These are phyloP conservation scores for Himalopsyche anomala DNA, from an alignment of 2,888 invertebrate species.

Conservation along the genomic window DNA sequence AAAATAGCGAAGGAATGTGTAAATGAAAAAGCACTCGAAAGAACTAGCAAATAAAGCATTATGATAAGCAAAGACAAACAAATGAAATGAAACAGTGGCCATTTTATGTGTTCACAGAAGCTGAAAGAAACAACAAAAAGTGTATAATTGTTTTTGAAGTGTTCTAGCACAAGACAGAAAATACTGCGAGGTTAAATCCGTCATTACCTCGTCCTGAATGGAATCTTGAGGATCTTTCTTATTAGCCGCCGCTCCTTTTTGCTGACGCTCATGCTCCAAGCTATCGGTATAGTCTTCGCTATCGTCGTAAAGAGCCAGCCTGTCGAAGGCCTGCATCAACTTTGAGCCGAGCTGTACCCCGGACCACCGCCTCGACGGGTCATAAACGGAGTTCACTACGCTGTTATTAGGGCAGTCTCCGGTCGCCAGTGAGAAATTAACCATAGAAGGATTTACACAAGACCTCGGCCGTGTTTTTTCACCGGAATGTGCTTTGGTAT, in stretches of 20 bases:
- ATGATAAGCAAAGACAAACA: background rate
- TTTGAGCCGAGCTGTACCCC: slow-evolving; percentile 83
- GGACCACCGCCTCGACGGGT: slow-evolving; percentile 82
- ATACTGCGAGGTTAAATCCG: slow-evolving; percentile 38
- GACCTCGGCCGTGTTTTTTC: slow-evolving; percentile 82
- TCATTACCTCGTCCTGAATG: slow-evolving; percentile 63
- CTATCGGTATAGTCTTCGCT: slow-evolving; percentile 87
- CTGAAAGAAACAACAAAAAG: slow-evolving; percentile 38
- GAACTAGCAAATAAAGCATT: slow-evolving; percentile 24
- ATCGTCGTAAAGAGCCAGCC: slow-evolving; percentile 80
- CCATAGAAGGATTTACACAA: slow-evolving; percentile 79
- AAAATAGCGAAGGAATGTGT: background rate
- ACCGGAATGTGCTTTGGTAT: slow-evolving; percentile 71
- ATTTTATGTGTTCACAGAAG: background rate
- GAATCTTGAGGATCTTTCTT: slow-evolving; percentile 66
- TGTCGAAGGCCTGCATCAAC: slow-evolving; percentile 84
- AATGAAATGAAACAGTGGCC: slow-evolving; percentile 3
- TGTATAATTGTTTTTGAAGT: slow-evolving; percentile 13
- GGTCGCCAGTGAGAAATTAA: slow-evolving; percentile 69
- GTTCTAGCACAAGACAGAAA: slow-evolving; percentile 33
- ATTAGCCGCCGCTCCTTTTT: slow-evolving; percentile 61
- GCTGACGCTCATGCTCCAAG: slow-evolving; percentile 77
- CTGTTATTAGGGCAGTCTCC: slow-evolving; percentile 76
- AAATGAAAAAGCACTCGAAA: background rate
- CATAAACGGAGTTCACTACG: slow-evolving; percentile 70